These are phyloP conservation scores for Carabus problematicus DNA, from an alignment of 2,888 invertebrate genomes.

Conservation along the genomic window DNA sequence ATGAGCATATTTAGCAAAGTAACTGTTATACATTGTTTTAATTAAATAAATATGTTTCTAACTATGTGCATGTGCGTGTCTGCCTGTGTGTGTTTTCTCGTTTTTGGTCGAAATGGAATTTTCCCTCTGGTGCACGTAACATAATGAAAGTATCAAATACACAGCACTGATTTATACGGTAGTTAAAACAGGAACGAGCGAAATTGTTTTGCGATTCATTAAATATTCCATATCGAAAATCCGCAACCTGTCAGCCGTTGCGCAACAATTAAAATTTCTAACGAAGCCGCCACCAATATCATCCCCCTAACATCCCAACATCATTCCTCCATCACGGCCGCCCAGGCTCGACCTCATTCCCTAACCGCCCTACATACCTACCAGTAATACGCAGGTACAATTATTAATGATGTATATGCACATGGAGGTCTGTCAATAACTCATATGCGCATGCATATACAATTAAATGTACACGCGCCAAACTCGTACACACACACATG, in stretches of 20 bases:
- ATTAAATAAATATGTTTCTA: neutral
- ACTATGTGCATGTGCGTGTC: neutral
- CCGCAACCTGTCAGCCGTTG: constrained; percentile 19
- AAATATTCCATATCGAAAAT: constrained; percentile 36
- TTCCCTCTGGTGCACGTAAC: neutral
- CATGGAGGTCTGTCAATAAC: too few species aligned
- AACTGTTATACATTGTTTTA: neutral
- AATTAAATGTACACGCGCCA: too few species aligned
- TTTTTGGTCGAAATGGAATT: neutral
- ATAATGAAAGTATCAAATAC: constrained; percentile 1
- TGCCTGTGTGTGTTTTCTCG: neutral
- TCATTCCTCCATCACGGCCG: too few species aligned
- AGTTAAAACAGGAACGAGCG: neutral
- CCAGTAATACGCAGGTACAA: too few species aligned
- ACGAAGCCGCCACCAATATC: constrained; percentile 12
- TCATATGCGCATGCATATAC: too few species aligned
- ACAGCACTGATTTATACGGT: too few species aligned
- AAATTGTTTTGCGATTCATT: constrained; percentile 28
- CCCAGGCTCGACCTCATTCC: too few species aligned
- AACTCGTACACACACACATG: too few species aligned
- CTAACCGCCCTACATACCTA: too few species aligned
- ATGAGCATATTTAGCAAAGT: too few species aligned
- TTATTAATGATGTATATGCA: too few species aligned
- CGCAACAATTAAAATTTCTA: constrained; percentile 34
- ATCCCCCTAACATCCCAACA: too few species aligned